Evolutionary conservation across 1,140 invertebrate species (phyloP).

Genomic region (Metopolophium dirhodum): DNA sequence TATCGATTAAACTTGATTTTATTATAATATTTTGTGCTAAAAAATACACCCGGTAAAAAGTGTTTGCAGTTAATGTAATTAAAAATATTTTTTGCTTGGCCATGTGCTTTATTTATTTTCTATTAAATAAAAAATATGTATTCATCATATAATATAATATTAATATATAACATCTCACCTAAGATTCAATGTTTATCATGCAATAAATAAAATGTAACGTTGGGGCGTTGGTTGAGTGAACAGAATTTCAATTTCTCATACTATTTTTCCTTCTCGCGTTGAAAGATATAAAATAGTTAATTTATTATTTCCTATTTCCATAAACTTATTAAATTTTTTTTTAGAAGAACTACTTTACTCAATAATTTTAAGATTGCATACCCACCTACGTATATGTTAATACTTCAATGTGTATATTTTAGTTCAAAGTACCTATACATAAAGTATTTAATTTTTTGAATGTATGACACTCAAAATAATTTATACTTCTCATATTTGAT

Average conservation of each 20-base stretch:
- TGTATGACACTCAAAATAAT: neutral
- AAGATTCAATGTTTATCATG: neutral
- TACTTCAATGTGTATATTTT: neutral
- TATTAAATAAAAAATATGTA: neutral
- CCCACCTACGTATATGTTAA: no score
- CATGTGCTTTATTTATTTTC: neutral
- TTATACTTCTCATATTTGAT: neutral
- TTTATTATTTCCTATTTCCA: neutral
- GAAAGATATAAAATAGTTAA: neutral
- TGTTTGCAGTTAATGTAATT: neutral
- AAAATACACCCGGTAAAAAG: neutral
- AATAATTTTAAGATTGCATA: neutral
- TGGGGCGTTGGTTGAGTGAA: neutral
- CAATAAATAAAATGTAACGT: neutral
- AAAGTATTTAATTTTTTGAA: neutral
- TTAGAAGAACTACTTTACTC: neutral
- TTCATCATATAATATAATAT: neutral
- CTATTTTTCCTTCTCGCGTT: neutral
- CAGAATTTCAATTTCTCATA: neutral
- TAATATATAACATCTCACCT: neutral
- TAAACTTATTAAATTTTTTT: neutral
- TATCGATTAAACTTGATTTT: constrained; percentile 8
- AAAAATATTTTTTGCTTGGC: neutral
- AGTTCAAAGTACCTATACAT: neutral
- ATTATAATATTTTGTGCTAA: neutral